These are phyloP conservation scores for Meteorus cinctellus DNA, from an alignment of 2,888 invertebrate genomes.

Conservation along the genomic window DNA sequence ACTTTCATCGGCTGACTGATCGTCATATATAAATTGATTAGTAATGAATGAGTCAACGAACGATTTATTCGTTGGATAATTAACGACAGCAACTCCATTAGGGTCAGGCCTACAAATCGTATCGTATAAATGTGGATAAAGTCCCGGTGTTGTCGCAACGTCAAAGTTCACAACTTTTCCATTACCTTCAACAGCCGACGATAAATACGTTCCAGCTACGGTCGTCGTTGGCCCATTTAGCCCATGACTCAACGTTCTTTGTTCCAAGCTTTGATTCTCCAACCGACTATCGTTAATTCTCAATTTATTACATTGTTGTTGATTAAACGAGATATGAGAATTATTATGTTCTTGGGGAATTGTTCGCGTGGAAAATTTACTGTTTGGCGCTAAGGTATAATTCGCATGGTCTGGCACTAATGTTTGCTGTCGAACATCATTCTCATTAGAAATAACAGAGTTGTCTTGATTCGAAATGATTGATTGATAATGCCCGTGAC, in stretches of 20 bases:
- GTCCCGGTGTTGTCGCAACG: constrained; percentile 50
- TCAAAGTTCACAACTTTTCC: constrained; percentile 43
- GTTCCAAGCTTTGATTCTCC: constrained; percentile 12
- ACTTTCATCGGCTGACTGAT: constrained; percentile 52
- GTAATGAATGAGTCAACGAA: constrained; percentile 65
- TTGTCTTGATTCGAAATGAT: constrained; percentile 64
- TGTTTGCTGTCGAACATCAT: constrained; percentile 60
- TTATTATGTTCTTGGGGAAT: background rate
- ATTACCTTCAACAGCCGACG: constrained; percentile 32
- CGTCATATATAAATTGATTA: constrained; percentile 60
- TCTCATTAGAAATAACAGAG: constrained; percentile 54
- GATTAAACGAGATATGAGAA: constrained; percentile 19
- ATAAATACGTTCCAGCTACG: constrained; percentile 28
- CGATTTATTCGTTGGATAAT: constrained; percentile 66
- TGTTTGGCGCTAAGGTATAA: constrained; percentile 49
- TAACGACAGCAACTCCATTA: constrained; percentile 66
- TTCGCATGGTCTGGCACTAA: constrained; percentile 61
- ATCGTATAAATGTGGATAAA: constrained; percentile 68
- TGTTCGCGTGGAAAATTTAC: constrained; percentile 23
- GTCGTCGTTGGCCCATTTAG: background rate
- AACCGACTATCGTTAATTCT: constrained; percentile 24
- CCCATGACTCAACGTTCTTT: constrained; percentile 16
- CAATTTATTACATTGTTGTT: constrained; percentile 28
- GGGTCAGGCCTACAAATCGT: constrained; percentile 61
- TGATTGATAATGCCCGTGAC: constrained; percentile 62